These are phyloP conservation scores for Florisuga fusca DNA, from an alignment of 2,797 vertebrate genomes.

Conservation along the genomic window DNA sequence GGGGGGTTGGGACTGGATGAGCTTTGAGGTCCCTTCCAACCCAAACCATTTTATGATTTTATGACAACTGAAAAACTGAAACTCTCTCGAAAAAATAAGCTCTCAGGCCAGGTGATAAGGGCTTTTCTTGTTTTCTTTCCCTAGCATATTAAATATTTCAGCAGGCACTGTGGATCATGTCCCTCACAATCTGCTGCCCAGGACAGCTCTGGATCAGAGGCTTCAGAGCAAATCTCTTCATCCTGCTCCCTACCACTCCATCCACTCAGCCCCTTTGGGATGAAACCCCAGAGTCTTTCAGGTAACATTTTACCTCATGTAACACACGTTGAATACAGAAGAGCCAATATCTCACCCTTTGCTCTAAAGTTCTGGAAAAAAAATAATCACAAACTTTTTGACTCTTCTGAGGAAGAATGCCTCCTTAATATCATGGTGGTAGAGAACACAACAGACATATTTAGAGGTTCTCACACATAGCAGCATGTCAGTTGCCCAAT, in stretches of 20 bases:
- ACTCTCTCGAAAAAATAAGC: no score
- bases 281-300: background rate
- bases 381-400: background rate
- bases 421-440: constrained; percentile 17
- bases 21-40: no score
- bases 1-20: no score
- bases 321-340: background rate
- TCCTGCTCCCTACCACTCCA: background rate
- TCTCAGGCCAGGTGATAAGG: background rate
- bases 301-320: background rate
- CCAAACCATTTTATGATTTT: no score
- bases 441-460: background rate
- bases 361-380: background rate
- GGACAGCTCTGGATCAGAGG: background rate
- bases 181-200: background rate
- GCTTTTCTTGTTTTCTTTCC: background rate
- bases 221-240: background rate
- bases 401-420: constrained; percentile 3
- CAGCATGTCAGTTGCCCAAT: constrained; percentile 23
- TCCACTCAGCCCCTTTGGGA: background rate
- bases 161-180: background rate
- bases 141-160: background rate
- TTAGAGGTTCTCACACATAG: constrained; percentile 17
- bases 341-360: background rate
- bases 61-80: background rate